A percentile compares a stretch with the other conserved stretches of the same genome.
phyloP scores from a whole-genome alignment of 1,140 invertebrate species.

The Proctacanthus coquilletti region DNA sequence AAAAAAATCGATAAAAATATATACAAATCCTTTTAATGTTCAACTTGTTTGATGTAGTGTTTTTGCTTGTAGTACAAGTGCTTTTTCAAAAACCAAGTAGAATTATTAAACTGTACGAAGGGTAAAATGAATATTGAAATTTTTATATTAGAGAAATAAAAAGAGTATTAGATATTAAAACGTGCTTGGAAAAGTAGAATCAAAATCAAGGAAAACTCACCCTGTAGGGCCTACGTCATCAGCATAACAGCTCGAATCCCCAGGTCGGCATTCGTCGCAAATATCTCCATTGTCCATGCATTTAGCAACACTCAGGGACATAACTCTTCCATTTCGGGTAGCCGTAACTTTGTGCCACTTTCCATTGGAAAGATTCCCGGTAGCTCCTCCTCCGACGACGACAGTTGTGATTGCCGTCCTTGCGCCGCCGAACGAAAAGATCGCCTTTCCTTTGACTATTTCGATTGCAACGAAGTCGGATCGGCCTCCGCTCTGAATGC shows the following conservation, averaged over 20 bases:
- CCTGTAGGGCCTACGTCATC: conserved; percentile 71
- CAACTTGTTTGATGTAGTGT: no score
- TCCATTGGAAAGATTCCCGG: conserved; percentile 60
- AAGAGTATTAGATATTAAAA: no score
- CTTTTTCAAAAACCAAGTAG: no score
- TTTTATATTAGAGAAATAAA: no score
- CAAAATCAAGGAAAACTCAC: no score
- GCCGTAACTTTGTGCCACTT: conserved; percentile 85
- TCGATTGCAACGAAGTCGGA: conserved; percentile 89
- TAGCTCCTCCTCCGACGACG: conserved; percentile 39
- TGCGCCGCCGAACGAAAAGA: conserved; percentile 80
- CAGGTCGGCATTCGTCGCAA: conserved; percentile 70
- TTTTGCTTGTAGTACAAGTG: no score
- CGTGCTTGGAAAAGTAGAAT: no score
- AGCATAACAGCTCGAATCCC: conserved; percentile 62
- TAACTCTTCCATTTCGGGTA: conserved; percentile 70
- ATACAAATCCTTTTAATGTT: no score
- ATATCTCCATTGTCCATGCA: conserved; percentile 72
- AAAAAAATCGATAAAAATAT: no score
- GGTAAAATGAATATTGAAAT: no score
- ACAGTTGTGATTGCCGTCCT: conserved; percentile 70
- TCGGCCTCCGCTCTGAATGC: conserved; percentile 64
- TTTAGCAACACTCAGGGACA: conserved; percentile 63
- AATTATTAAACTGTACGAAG: no score
- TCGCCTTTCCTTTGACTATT: conserved; percentile 60